Evolutionary conservation across 2,797 vertebrate genomes (phyloP), one percentile per base, ranked within the genome.

Genomic region (Danio albolineatus): DNA sequence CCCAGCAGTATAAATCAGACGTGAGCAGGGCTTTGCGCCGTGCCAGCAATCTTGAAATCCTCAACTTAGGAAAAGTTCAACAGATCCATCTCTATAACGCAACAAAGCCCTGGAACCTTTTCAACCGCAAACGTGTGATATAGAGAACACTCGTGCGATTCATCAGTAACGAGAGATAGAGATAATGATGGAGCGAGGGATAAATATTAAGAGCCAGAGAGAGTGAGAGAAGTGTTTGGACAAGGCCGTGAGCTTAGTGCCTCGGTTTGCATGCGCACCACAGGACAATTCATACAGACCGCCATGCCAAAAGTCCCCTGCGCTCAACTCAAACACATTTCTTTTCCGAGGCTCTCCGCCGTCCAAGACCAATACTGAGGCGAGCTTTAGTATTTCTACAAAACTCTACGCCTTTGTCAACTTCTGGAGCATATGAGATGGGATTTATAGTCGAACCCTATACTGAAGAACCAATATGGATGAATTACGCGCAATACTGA

Each of bases 351-450:
- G 7, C 72, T 60, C 65, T 65, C 70, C 36, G 53, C 66, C 16
- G 61, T 85, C 79, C 82, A 85, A 85, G 62, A 83, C 78, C 84
- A 85, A 85, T 83, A 85, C 82, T 67, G 67, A 67, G 71, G 21
- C 43, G 10, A 44, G 82, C 76, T 85, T 83, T 51, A 76, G 21
- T 62, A 19, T 60, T 64, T 70, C 65, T 73, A 39, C 41, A 81
- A 60, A 71, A 76, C 81, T 71, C 75, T 85, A 53, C 5, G 12
- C 81, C 76, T 81, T 60, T 83, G 73, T 85, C 79, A 81, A 78
- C 80, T 67, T 61, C 72, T 57, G 39, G 14, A 60, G 65, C 73
- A 57, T 66, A 70, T 64, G 81, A 43, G 51, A 36, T 2, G 12
- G 70, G 48, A 75, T 73, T 79, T 75, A 82, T 79, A 56, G 51